phyloP scores from a whole-genome alignment of 2,797 vertebrate genomes.

The Limnodromus scolopaceus region DNA sequence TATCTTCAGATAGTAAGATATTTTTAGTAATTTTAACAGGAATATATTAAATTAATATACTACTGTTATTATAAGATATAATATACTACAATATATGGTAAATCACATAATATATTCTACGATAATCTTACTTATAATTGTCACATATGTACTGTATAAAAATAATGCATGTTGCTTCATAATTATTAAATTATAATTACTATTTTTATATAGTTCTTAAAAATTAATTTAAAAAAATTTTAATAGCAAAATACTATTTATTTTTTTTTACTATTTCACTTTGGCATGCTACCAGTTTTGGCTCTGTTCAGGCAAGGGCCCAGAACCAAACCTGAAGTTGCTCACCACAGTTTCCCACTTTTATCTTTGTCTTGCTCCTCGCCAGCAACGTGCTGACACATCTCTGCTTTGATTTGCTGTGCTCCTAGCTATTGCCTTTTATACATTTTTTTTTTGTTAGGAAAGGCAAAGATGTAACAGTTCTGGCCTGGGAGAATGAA shows the following conservation, averaged over 20 bases:
- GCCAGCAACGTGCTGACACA: not conserved
- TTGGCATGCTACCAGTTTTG: not conserved
- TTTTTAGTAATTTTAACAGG: not conserved
- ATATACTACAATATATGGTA: not conserved
- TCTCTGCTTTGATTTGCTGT: not conserved
- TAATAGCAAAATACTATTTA: not conserved
- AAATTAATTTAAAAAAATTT: not conserved
- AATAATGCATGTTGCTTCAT: not conserved
- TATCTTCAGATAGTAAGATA: not conserved
- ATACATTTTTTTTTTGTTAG: not conserved
- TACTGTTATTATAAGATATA: not conserved
- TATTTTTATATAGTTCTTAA: not conserved
- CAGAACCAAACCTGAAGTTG: not conserved
- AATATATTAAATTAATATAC: not conserved
- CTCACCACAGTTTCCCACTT: not conserved
- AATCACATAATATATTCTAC: not conserved
- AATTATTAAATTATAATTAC: not conserved
- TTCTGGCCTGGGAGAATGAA: not conserved
- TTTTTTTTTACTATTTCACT: not conserved
- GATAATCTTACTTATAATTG: not conserved
- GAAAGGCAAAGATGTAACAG: not conserved
- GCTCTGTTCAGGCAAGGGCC: accelerated
- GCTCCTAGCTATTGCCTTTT: not conserved
- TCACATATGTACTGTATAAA: not conserved
- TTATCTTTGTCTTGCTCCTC: not conserved